phyloP scores from a whole-genome alignment of 2,888 invertebrate genomes.

The Auanema freiburgensis region DNA sequence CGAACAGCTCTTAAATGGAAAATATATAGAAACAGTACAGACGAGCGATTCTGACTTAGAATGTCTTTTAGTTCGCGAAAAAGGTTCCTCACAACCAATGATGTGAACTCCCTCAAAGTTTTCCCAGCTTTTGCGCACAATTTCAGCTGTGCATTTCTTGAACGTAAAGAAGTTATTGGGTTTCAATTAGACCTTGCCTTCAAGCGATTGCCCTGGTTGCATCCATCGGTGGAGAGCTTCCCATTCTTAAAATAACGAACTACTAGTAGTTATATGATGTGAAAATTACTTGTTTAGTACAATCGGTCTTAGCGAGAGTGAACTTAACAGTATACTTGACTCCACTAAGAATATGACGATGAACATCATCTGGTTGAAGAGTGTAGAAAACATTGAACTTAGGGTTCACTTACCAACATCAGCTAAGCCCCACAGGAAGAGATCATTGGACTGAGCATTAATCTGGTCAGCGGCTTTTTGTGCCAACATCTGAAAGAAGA shows the following conservation, averaged over 20 bases:
- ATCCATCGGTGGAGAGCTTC: not conserved
- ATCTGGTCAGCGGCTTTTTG: constrained; percentile 40
- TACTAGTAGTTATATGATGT: too few relatives aligned
- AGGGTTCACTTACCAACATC: constrained; percentile 8
- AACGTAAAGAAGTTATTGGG: constrained; percentile 5
- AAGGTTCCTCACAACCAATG: constrained; percentile 25
- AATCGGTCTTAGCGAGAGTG: constrained; percentile 43
- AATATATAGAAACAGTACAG: not conserved
- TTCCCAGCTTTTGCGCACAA: constrained; percentile 31
- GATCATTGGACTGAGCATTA: constrained; percentile 48
- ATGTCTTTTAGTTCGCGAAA: constrained; percentile 11
- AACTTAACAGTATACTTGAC: constrained; percentile 46
- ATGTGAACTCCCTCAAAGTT: constrained; percentile 29
- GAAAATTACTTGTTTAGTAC: constrained; percentile 36
- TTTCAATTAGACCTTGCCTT: constrained; percentile 2
- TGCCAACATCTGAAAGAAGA: constrained; percentile 37
- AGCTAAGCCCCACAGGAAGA: constrained; percentile 38
- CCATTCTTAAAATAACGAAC: too few relatives aligned
- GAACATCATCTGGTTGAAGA: constrained; percentile 13
- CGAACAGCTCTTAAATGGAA: not conserved
- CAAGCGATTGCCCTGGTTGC: constrained; percentile 8
- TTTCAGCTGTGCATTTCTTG: constrained; percentile 32
- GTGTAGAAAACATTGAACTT: not conserved
- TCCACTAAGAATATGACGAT: constrained; percentile 37
- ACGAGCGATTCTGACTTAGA: not conserved